phyloP scores from a whole-genome alignment of 1,140 invertebrate genomes.

The Drosophila cardini region DNA sequence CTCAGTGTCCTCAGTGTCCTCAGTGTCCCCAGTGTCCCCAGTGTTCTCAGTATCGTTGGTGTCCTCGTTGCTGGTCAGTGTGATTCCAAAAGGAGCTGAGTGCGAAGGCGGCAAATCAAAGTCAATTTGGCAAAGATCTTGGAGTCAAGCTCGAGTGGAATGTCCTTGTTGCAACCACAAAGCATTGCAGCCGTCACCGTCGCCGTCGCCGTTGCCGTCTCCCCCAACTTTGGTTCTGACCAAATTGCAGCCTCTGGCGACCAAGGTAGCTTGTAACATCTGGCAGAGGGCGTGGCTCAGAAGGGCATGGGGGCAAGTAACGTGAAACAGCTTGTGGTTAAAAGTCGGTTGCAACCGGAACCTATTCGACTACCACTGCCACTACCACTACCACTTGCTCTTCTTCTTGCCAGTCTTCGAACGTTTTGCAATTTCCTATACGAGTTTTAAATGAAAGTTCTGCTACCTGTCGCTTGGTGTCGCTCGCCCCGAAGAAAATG shows the following conservation, averaged over 20 bases:
- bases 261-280: not conserved
- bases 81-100: slow-evolving; percentile 8
- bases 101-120: slow-evolving; percentile 47
- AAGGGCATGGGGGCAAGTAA: not conserved
- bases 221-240: slow-evolving; percentile 12
- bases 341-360: slow-evolving; percentile 1
- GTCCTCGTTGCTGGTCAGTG: slow-evolving; percentile 11
- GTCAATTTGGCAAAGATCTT: slow-evolving; percentile 51
- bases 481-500: not conserved
- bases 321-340: slow-evolving; percentile 11
- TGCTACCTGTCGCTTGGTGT: slow-evolving; percentile 13
- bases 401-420: not conserved
- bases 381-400: not conserved
- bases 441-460: not conserved
- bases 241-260: slow-evolving; percentile 36
- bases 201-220: too few relatives aligned
- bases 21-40: not conserved
- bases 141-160: slow-evolving; percentile 38
- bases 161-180: slow-evolving; percentile 48
- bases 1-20: not conserved
- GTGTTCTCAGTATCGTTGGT: not conserved
- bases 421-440: slow-evolving; percentile 11
- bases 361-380: not conserved
- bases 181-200: slow-evolving; percentile 21
- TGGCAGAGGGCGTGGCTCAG: not conserved